Evolutionary conservation across 2,113 vertebrate species (phyloP), one percentile per base, ranked within the genome.

Genomic region (Smithornis capensis): DNA sequence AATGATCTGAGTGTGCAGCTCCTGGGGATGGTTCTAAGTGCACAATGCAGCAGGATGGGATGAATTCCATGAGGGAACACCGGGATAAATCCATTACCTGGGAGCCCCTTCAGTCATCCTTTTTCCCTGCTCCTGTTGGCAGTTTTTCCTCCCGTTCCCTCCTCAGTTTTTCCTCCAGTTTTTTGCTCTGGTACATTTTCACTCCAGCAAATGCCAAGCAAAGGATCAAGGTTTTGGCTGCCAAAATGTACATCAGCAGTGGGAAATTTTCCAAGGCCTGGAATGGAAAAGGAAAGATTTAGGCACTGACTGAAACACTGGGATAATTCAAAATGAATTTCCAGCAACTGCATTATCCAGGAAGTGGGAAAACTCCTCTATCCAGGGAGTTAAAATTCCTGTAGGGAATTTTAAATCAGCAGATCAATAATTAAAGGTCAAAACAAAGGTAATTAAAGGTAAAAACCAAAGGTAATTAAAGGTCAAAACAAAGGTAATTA

Each of bases 161-260:
- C 95, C 97, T 98, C 69, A 98, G 67, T 11, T 97, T 98, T 24
- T 96, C 96, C 50, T 99, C 98, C 14, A 97, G 68, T 83, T 97
- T 98, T 92, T 96, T 99, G 69, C 96, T 97, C 91, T 99, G 99
- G 97, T 99, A 99, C 15, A 99, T 97, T 98, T 99, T 99, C 19
- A 96, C 98, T 33, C 97, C 99, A 19, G 99, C 99, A 59, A 99
- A 99, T 0, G 95, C 98, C 97, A 99, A 96, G 97, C 99, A 99
- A 87, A 99, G 98, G 73, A 99, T 96, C 80, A 99, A 12, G 0
- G 99, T 99, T 95, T 99, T 99, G 22, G 99, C 98, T 49, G 99
- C 99, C 95, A 99, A 94, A 96, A 99, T 99, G 96, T 99, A 99
- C 64, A 99, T 96, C 85, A 99, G 98, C 92, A 99, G 13, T 2